Evolutionary conservation across 2,113 vertebrate species (phyloP).

Genomic region (Capreolus pygargus): DNA sequence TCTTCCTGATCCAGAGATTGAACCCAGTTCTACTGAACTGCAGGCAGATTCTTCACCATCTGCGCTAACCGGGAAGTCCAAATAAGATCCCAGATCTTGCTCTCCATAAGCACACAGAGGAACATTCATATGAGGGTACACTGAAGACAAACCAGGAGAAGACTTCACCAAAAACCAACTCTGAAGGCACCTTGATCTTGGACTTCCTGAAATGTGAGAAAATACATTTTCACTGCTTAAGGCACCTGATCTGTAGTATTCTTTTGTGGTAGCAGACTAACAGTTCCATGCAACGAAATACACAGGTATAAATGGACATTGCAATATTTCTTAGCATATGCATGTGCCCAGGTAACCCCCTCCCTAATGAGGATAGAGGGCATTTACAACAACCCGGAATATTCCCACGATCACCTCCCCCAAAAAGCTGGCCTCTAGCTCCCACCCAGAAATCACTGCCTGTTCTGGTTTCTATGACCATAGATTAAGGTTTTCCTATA

Average conservation of each 20-base stretch:
- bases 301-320: no score
- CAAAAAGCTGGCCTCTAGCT: neutral
- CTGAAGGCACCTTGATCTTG: neutral
- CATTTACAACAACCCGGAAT: neutral
- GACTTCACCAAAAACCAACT: neutral
- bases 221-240: neutral
- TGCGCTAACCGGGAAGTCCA: neutral
- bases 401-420: neutral
- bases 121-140: neutral
- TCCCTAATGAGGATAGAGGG: neutral
- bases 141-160: neutral
- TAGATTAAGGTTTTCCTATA: neutral
- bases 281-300: neutral
- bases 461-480: neutral
- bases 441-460: neutral
- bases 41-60: neutral
- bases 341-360: accelerated
- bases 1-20: neutral
- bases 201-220: neutral
- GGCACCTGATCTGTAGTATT: neutral
- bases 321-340: neutral
- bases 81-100: accelerated
- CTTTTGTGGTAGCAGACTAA: neutral
- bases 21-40: neutral
- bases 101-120: accelerated